phyloP scores from a whole-genome alignment of 2,888 invertebrate genomes.

The Eupithecia tripunctaria region DNA sequence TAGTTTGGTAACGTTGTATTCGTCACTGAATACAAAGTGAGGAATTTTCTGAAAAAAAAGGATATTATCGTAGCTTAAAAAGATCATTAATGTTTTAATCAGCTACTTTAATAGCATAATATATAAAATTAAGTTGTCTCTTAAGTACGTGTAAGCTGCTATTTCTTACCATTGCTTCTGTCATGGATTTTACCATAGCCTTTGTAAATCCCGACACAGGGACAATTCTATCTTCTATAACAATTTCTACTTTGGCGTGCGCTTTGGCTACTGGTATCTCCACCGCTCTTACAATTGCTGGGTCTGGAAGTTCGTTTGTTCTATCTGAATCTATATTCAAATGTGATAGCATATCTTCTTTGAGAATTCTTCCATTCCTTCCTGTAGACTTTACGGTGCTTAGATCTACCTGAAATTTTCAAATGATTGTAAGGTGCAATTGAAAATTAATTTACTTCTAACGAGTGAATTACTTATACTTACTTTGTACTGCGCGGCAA shows the following conservation, averaged over 20 bases:
- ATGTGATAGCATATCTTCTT: constrained; percentile 95
- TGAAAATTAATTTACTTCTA: background rate
- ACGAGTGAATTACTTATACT: constrained; percentile 37
- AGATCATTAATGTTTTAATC: background rate
- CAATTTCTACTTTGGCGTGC: constrained; percentile 58
- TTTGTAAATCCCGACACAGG: constrained; percentile 92
- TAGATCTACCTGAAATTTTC: constrained; percentile 85
- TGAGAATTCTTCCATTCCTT: constrained; percentile 94
- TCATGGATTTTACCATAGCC: constrained; percentile 99
- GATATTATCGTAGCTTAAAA: background rate
- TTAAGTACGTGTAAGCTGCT: no score
- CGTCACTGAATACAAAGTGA: constrained; percentile 97
- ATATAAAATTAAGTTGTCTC: background rate
- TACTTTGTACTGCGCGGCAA: constrained; percentile 95
- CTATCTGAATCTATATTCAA: constrained; percentile 84
- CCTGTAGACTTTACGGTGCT: constrained; percentile 91
- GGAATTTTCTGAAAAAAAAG: constrained; percentile 90
- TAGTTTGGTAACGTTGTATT: constrained; percentile 92
- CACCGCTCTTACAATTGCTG: constrained; percentile 52
- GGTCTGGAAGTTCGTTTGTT: constrained; percentile 73
- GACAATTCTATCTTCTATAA: constrained; percentile 82
- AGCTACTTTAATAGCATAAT: background rate
- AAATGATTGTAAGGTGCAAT: background rate
- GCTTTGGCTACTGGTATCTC: constrained; percentile 55
- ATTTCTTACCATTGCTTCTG: constrained; percentile 88